Base-by-base conservation (phyloP, 2,888 invertebrate species). In the Pinctada fucata region DNA sequence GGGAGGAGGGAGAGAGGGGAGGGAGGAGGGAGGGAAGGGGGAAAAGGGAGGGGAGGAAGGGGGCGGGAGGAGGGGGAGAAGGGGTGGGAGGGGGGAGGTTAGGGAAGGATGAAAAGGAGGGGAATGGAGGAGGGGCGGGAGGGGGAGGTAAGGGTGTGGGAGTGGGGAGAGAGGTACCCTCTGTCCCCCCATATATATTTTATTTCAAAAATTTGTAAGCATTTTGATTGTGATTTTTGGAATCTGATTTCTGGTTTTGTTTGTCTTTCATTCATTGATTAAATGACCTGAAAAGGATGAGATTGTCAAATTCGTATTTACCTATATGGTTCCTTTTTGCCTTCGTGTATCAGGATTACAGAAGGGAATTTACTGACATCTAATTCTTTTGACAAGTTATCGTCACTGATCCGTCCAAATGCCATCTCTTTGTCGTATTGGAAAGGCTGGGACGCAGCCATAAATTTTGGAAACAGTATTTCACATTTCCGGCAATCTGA, bases 371-470 rank as follows among this genome's bases (percentile, higher is more conserved):
- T 67, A 5, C 70, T 70, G 6, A 80, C 71, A 1, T 75, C 63
- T n/a, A 68, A 68, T 71, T 77, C 66, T 16, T 49, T 13, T 4
- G 71, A 66, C 0, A 86, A 78, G 8, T 70, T 70, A 31, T 71
- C 64, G 69, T 86, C 86, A 8, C 78, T 68, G 1, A 86, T 82
- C n/a, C 82, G 76, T 3, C 83, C 84, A 76, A 88, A 86, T 72
- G 82, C 79, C 13, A 86, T 83, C 10, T 86, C 85, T 3, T 82
- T 78, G 71, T 84, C 82, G 52, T 81, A 75, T 5, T 78, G 76
- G 65, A 86, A 88, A 3, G 80, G 51, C 64, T 85, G 84, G 0
- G 86, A 84, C 3, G 86, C 83, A 1, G 84, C 82, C 70, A 85
- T 74, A 79, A 86, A 88, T 67, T 84, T 85, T 0, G 86, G 85